These are phyloP conservation scores for Fistularia tabacaria DNA, from an alignment of 2,797 vertebrate genomes.

Conservation along the genomic window DNA sequence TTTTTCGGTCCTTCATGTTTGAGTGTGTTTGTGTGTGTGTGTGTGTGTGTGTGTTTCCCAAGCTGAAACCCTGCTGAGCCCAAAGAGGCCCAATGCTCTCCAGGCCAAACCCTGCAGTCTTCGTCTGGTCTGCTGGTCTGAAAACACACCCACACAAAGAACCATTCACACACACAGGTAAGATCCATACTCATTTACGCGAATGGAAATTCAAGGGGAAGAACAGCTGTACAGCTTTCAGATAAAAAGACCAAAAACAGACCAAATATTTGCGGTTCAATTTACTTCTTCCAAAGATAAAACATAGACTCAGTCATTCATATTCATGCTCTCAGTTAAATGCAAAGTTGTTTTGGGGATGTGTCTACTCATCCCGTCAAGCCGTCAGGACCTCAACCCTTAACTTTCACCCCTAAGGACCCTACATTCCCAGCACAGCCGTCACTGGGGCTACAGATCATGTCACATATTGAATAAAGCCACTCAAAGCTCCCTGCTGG, in stretches of 20 bases:
- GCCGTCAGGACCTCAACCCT: slow-evolving; percentile 35
- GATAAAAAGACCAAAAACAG: background rate
- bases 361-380: slow-evolving; percentile 36
- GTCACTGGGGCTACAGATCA: slow-evolving; percentile 45
- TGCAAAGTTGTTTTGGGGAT: slow-evolving; percentile 42
- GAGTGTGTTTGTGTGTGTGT: slow-evolving; percentile 1
- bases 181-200: background rate
- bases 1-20: too few relatives aligned
- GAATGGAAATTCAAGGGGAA: background rate
- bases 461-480: slow-evolving; percentile 64
- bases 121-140: slow-evolving; percentile 51
- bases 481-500: slow-evolving; percentile 33
- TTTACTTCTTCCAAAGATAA: background rate
- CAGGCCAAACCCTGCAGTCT: slow-evolving; percentile 50
- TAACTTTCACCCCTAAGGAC: slow-evolving; percentile 59
- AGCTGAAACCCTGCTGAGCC: slow-evolving; percentile 67
- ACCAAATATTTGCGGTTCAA: background rate
- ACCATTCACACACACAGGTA: slow-evolving; percentile 1
- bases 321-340: slow-evolving; percentile 7
- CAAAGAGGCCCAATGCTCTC: slow-evolving; percentile 68
- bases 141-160: slow-evolving; percentile 10
- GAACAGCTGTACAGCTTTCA: background rate
- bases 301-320: background rate
- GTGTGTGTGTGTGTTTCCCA: slow-evolving; percentile 52
- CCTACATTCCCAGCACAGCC: slow-evolving; percentile 71